Conservation (phyloP, 2,797 vertebrate species). For the Muscicapa striata region DNA sequence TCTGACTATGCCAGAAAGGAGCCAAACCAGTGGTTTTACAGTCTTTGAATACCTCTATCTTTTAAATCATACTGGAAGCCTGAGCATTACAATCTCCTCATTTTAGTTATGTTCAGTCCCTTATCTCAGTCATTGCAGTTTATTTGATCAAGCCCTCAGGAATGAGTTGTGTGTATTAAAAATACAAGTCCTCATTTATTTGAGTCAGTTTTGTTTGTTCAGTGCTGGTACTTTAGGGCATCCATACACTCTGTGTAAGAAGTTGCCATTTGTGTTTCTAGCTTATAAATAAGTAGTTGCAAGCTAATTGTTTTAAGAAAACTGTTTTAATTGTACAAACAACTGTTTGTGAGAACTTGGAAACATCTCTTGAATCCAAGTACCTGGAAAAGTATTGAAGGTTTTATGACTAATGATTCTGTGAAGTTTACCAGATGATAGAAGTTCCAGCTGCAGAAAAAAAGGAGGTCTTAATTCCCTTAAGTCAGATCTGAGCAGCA, state of each 20-base stretch:
- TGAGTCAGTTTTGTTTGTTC: background rate
- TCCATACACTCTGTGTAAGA: background rate
- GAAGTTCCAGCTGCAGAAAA: background rate
- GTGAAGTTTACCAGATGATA: background rate
- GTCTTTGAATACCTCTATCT: background rate
- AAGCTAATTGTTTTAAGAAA: background rate
- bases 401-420: background rate
- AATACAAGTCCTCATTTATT: background rate
- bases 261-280: constrained; percentile 14
- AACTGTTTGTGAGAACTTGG: background rate
- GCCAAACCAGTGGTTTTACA: background rate
- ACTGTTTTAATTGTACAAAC: background rate
- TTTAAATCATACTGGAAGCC: background rate
- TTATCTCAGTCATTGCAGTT: background rate
- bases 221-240: background rate
- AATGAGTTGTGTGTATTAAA: constrained; percentile 10
- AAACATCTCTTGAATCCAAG: background rate
- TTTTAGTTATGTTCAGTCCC: background rate
- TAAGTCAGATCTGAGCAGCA: background rate
- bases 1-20: background rate
- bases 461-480: background rate
- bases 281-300: constrained; percentile 19
- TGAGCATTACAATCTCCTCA: background rate
- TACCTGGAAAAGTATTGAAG: background rate
- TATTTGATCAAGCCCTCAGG: background rate